These are phyloP conservation scores for Lepidocyrtoides sp. DNA, from an alignment of 2,888 invertebrate species.

Conservation along the genomic window DNA sequence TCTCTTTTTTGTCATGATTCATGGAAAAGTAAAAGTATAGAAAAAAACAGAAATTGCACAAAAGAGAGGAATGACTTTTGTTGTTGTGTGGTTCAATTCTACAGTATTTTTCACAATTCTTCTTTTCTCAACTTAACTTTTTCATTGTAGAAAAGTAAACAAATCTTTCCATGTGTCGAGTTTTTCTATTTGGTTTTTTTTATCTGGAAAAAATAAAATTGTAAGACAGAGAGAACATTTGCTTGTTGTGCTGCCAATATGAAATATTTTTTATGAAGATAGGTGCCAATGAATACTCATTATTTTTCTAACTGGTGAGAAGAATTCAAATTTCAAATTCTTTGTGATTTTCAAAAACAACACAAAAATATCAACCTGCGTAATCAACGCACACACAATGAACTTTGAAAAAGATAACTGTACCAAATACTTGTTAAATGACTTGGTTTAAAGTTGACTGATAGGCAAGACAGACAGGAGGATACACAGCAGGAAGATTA, in stretches of 20 bases:
- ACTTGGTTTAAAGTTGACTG: conserved; percentile 66
- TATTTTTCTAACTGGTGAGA: not conserved
- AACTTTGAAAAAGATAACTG: conserved; percentile 34
- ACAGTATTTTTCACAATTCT: conserved; percentile 1
- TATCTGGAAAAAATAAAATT: no score
- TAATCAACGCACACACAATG: not conserved
- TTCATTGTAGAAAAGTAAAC: conserved; percentile 46
- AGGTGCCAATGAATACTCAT: not conserved
- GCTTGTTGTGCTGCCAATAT: no score
- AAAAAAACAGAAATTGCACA: not conserved
- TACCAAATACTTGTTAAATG: not conserved
- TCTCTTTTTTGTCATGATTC: not conserved
- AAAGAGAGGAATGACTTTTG: conserved; percentile 20
- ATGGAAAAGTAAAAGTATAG: conserved; percentile 8
- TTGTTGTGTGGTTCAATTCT: not conserved
- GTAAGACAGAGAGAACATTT: not conserved
- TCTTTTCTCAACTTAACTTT: conserved; percentile 28
- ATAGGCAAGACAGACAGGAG: no score
- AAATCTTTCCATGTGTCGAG: conserved; percentile 47
- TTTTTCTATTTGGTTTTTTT: no score
- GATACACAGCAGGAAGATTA: conserved; percentile 63
- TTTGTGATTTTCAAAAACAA: conserved; percentile 1
- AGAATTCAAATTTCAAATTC: not conserved
- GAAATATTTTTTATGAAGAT: no score
- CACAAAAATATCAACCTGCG: not conserved